Evolutionary conservation across 2,888 invertebrate genomes (phyloP), one percentile per base, ranked within the genome.

Genomic region (Ferdinandea cuprea): DNA sequence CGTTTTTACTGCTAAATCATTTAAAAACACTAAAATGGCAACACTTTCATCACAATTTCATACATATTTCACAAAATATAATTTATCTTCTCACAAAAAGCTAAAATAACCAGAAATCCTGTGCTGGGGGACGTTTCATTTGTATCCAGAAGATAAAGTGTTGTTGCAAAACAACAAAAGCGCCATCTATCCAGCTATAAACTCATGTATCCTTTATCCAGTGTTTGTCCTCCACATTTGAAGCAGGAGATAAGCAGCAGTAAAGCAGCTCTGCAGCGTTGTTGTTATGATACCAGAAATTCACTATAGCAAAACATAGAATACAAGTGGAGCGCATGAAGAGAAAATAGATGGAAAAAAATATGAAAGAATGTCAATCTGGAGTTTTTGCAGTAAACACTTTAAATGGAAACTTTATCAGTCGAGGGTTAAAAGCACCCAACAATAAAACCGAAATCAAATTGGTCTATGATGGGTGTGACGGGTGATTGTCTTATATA

Each of bases 351-450:
- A n/a, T n/a, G n/a, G n/a, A n/a, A n/a, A n/a, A 69, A 68, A 32
- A 52, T n/a, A 28, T 19, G 32, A n/a, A 42, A 66, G 48, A 28
- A 73, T 42, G 17, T 37, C 48, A 71, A 46, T 58, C 72, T 58
- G 13, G 46, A n/a, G 44, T 73, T 72, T 59, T 30, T 52, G 50
- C 63, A 65, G 63, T 65, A 58, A 81, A 61, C 52, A 40, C 52
- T 76, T 69, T 68, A 74, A 44, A 66, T 66, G 58, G 59, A 66
- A 76, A 69, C 79, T 74, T 81, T 66, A 52, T 71, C 59, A 65
- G 65, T n/a, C 21, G 58, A 63, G 65, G 58, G 50, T 46, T 71
- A 59, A 46, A 76, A 61, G 65, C 17, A 71, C n/a, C n/a, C 56
- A 71, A 71, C 56, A 65, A 50, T 65, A 25, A 50, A 48, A 72